These are phyloP conservation scores for Monopis laevigella DNA, from an alignment of 2,888 invertebrate genomes.

Conservation along the genomic window DNA sequence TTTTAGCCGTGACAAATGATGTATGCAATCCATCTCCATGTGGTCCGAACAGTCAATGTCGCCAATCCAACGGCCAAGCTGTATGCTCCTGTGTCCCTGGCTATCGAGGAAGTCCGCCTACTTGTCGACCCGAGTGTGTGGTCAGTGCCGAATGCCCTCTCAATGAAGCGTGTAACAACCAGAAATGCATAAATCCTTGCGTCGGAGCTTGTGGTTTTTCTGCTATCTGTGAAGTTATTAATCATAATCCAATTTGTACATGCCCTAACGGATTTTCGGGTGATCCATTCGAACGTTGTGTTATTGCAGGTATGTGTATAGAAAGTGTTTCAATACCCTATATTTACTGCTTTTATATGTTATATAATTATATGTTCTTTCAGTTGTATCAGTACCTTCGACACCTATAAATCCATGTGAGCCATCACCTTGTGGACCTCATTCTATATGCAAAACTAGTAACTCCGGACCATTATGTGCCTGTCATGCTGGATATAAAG, in stretches of 20 bases:
- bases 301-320: constrained; percentile 50
- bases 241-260: constrained; percentile 80
- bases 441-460: constrained; percentile 74
- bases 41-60: constrained; percentile 80
- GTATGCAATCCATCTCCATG: constrained; percentile 83
- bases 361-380: constrained; percentile 18
- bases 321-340: no score
- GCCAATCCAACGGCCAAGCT: constrained; percentile 73
- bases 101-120: constrained; percentile 78
- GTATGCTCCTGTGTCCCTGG: constrained; percentile 78
- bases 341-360: no score
- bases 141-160: constrained; percentile 78
- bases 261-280: constrained; percentile 79
- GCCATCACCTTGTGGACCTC: constrained; percentile 83
- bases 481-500: constrained; percentile 73
- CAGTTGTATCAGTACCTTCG: constrained; percentile 34
- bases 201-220: constrained; percentile 79
- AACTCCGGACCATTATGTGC: constrained; percentile 79
- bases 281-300: constrained; percentile 79
- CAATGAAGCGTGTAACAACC: constrained; percentile 76
- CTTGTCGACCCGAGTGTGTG: constrained; percentile 81
- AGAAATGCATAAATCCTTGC: constrained; percentile 81
- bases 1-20: constrained; percentile 26
- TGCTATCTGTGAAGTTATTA: constrained; percentile 77
- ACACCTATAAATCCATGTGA: constrained; percentile 64